Base-by-base conservation (phyloP, 2,888 invertebrate species). In the Latrodectus elegans region DNA sequence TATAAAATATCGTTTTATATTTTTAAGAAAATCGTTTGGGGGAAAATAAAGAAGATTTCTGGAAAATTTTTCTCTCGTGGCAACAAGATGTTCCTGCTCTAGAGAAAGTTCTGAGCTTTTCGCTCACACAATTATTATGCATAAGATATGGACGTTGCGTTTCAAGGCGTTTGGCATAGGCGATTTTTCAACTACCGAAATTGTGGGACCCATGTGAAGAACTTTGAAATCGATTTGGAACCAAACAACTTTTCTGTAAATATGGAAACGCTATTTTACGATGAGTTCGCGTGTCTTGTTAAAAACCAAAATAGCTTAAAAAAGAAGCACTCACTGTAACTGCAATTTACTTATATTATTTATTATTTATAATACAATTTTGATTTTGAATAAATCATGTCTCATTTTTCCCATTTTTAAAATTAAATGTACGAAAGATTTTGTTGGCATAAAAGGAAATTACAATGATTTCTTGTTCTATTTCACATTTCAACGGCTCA, bases 231-330 rank as follows among this genome's bases (percentile, higher is more conserved):
- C 84, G 78, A 84, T 84, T 67, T 64, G 11, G 14, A 60, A 60
- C 12, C 60, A 38, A 60, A 70, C 68, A 75, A 73, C 67, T 84
- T 84, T 84, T 84, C 84, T 67, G 78, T 84, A 84, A 84, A 84
- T 84, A 84, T 84, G 84, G 84, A 78, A 84, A 84, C 73, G 72
- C 84, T 73, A 78, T 84, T 84, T 84, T 73, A 73, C 68, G 84
- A 67, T 67, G 72, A 17, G 77, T 78, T 84, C 38, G 84, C 84
- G 84, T 84, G 84, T 70, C 51, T 76, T 83, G 83, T 76, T 83
- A 55, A 12, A 11, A 60, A 60, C 1, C 6, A 38, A 38, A 38
- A 38, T 38, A 38, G 38, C 38, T 4, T 52, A 70, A 38, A 22
- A 49, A 70, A n/a, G 68, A 51, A 70, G 68, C n/a, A n/a, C 70